Evolutionary conservation across 2,113 vertebrate genomes (phyloP).

Genomic region (Rostratula benghalensis): DNA sequence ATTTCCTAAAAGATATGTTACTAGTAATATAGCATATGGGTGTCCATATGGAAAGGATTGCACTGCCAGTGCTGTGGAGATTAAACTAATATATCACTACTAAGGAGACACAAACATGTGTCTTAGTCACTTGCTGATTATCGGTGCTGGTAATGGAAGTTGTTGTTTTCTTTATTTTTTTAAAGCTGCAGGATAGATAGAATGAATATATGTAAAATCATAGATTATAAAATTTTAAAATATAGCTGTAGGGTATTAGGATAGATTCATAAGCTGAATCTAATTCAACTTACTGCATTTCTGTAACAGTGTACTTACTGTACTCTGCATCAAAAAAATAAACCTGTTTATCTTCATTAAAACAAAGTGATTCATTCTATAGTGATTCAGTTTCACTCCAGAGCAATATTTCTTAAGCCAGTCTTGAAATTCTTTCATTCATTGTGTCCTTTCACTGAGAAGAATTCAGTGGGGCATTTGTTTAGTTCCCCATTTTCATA

Average conservation of each 20-base stretch:
- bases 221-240: neutral
- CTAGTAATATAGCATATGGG: slow-evolving; percentile 58
- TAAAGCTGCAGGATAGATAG: neutral
- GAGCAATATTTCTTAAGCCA: neutral
- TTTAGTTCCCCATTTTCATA: neutral
- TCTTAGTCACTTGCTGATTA: slow-evolving; percentile 48
- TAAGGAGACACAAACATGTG: slow-evolving; percentile 63
- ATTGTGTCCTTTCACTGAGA: neutral
- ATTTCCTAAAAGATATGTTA: slow-evolving; percentile 60
- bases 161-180: slow-evolving; percentile 15
- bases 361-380: neutral
- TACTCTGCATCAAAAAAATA: neutral
- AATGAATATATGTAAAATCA: slow-evolving; percentile 10
- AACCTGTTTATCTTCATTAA: neutral
- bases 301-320: neutral
- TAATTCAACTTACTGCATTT: neutral
- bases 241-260: neutral
- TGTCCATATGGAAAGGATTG: slow-evolving; percentile 68
- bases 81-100: slow-evolving; percentile 68
- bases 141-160: slow-evolving; percentile 28
- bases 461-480: neutral
- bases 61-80: slow-evolving; percentile 51
- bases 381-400: neutral
- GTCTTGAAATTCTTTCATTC: neutral
- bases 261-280: neutral